These are phyloP conservation scores for Pungitius pungitius DNA, from an alignment of 2,113 vertebrate species.

Conservation along the genomic window DNA sequence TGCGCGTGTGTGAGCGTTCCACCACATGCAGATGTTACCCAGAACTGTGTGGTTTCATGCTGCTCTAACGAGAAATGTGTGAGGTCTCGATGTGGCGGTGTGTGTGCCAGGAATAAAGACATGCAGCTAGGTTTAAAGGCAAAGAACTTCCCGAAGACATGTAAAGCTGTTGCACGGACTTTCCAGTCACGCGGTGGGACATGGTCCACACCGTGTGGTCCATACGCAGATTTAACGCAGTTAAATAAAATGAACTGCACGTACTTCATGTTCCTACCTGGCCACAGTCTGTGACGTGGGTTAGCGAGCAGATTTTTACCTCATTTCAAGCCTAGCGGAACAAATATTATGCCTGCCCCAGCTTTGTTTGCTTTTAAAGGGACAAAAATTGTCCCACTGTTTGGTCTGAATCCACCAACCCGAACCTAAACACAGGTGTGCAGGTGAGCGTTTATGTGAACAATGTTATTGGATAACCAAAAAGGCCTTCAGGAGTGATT, in stretches of 20 bases:
- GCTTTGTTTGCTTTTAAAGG: slow-evolving; percentile 33
- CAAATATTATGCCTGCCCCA: slow-evolving; percentile 47
- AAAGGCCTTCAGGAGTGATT: background rate
- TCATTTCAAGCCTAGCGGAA: slow-evolving; percentile 3
- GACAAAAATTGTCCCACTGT: slow-evolving; percentile 31
- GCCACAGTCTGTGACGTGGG: background rate
- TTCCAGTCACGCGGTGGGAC: background rate
- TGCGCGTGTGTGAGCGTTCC: background rate
- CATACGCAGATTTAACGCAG: background rate
- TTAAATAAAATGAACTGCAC: background rate
- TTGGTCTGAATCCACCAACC: slow-evolving; percentile 51
- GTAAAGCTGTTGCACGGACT: slow-evolving; percentile 4
- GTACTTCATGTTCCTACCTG: background rate
- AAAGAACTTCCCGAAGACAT: background rate
- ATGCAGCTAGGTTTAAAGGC: slow-evolving; percentile 2
- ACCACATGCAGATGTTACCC: slow-evolving; percentile 31
- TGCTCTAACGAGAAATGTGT: slow-evolving; percentile 42
- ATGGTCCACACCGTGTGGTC: background rate
- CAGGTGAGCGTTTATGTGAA: slow-evolving; percentile 28
- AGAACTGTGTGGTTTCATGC: slow-evolving; percentile 1
- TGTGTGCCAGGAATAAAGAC: slow-evolving; percentile 5
- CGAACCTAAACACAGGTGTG: slow-evolving; percentile 24
- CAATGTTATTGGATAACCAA: background rate
- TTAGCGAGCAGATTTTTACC: background rate
- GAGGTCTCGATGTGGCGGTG: slow-evolving; percentile 30